Evolutionary conservation across 2,888 invertebrate species (phyloP).

Genomic region (Chymomyza caudatula): DNA sequence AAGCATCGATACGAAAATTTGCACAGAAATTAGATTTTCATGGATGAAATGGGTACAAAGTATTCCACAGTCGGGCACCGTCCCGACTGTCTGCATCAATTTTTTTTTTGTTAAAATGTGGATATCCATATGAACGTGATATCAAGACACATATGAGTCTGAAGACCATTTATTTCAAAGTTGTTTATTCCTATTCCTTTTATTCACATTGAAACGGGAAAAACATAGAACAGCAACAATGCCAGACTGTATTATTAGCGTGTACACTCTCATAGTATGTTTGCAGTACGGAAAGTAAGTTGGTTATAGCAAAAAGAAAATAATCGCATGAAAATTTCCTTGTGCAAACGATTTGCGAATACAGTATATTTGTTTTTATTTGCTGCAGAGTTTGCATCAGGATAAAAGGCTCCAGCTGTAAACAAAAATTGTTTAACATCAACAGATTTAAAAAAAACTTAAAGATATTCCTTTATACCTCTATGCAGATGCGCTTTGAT

Average conservation of each 20-base stretch:
- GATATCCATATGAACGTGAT: too few species aligned
- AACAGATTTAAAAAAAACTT: too few species aligned
- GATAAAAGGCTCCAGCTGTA: neutral
- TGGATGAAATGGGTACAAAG: too few species aligned
- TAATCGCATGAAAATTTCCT: neutral
- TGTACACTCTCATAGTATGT: neutral
- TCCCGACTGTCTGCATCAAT: too few species aligned
- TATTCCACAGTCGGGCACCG: too few species aligned
- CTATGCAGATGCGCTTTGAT: neutral
- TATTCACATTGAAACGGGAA: neutral
- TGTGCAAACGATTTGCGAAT: neutral
- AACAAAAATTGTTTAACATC: too few species aligned
- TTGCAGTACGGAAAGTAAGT: neutral
- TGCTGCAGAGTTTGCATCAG: neutral
- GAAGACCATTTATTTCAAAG: slow-evolving; percentile 14
- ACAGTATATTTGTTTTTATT: neutral
- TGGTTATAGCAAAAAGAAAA: neutral
- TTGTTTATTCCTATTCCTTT: neutral
- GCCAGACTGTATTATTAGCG: neutral
- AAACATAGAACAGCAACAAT: neutral
- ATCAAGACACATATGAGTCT: too few species aligned
- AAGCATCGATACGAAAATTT: too few species aligned
- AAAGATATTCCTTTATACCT: too few species aligned
- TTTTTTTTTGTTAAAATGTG: too few species aligned
- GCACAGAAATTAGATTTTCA: too few species aligned